phyloP scores from a whole-genome alignment of 2,888 invertebrate species.

The Idaea biselata region DNA sequence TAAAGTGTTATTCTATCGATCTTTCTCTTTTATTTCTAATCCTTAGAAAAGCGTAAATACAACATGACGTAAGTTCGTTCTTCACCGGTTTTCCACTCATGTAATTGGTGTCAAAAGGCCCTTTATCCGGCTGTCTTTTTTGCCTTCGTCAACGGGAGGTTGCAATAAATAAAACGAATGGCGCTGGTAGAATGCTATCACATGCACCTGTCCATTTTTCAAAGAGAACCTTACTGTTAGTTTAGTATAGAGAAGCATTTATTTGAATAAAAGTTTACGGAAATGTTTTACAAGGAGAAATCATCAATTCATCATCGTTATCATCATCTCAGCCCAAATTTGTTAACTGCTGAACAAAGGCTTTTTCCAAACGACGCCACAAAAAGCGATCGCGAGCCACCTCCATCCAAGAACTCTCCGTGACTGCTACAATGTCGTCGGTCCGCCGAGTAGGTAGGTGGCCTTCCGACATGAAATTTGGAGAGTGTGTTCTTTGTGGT shows the following conservation, averaged over 20 bases:
- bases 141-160: constrained; percentile 46
- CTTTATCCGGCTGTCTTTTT: constrained; percentile 50
- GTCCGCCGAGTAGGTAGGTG: no score
- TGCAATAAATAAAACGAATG: constrained; percentile 65
- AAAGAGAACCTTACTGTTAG: constrained; percentile 32
- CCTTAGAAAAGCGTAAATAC: constrained; percentile 2
- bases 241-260: constrained; percentile 42
- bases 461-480: no score
- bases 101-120: constrained; percentile 49
- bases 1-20: no score
- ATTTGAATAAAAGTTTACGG: constrained; percentile 9
- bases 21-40: constrained; percentile 2
- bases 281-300: no score
- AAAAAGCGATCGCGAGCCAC: no score
- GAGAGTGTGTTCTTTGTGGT: no score
- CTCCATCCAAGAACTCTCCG: no score
- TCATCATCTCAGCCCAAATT: no score
- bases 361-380: no score
- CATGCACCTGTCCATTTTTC: constrained; percentile 70
- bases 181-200: constrained; percentile 61
- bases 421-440: no score
- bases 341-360: no score
- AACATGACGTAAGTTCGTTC: neutral
- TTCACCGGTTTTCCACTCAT: constrained; percentile 11
- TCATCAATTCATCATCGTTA: no score